A percentile compares a stretch with the other conserved stretches of the same genome.
phyloP scores from a whole-genome alignment of 2,113 vertebrate species.

The Kobus ellipsiprymnus region DNA sequence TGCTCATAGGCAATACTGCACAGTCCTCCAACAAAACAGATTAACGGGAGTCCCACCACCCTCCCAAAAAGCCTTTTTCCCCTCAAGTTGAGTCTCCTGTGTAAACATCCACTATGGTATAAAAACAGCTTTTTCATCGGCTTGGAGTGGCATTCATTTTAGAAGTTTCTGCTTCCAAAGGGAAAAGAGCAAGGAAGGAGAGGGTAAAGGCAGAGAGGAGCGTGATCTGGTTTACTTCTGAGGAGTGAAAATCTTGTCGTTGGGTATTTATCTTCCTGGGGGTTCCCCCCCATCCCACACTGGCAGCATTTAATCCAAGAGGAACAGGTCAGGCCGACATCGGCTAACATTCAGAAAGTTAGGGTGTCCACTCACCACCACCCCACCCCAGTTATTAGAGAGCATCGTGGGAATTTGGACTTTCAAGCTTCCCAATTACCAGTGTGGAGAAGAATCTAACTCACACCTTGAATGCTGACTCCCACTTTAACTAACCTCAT shows the following conservation, averaged over 20 bases:
- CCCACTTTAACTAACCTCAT: conserved; percentile 33
- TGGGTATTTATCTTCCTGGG: conserved; percentile 11
- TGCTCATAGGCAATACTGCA: conserved; percentile 81
- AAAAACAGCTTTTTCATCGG: conserved; percentile 82
- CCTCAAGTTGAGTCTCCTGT: conserved; percentile 81
- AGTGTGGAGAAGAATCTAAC: conserved; percentile 15
- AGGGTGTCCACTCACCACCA: background rate
- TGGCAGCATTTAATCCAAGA: conserved; percentile 13
- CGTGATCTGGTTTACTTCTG: conserved; percentile 27
- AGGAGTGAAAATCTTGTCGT: conserved; percentile 46
- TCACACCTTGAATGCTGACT: conserved; percentile 40
- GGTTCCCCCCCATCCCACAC: background rate
- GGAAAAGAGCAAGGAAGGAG: conserved; percentile 40
- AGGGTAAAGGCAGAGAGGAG: conserved; percentile 12
- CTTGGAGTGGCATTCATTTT: conserved; percentile 76
- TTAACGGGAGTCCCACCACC: conserved; percentile 81
- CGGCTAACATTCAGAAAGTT: conserved; percentile 35
- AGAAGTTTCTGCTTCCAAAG: conserved; percentile 66
- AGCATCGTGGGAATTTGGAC: background rate
- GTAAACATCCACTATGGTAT: conserved; percentile 81
- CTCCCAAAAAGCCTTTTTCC: conserved; percentile 76
- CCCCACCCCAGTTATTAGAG: background rate
- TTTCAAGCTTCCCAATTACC: conserved; percentile 13
- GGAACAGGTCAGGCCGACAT: background rate
- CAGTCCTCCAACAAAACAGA: conserved; percentile 79